A percentile compares a stretch with the other conserved stretches of the same genome.
Evolutionary conservation across 2,888 invertebrate species (phyloP).

Genomic region (Lymantria dispar): DNA sequence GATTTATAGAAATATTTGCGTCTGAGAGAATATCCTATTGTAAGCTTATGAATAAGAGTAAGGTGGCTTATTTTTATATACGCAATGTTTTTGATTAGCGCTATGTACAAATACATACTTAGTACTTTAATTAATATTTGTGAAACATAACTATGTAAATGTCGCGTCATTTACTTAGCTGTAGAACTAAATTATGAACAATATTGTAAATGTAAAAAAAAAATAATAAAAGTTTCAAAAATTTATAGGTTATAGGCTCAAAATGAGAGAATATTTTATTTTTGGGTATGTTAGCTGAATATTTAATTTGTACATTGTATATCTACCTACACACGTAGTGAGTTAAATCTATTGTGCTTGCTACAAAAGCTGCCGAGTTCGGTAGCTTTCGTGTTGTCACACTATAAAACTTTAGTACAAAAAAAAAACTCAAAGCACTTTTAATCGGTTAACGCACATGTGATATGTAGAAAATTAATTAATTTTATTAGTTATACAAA

Average conservation of each 20-base stretch:
- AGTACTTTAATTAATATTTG: neutral
- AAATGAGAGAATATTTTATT: neutral
- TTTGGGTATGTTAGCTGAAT: neutral
- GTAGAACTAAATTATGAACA: neutral
- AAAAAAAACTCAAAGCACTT: neutral
- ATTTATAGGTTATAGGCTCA: neutral
- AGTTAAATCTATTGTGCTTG: neutral
- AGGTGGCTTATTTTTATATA: neutral
- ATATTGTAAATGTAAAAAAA: neutral
- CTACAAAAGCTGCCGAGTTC: neutral
- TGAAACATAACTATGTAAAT: neutral
- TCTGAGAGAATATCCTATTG: neutral
- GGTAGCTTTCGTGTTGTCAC: neutral
- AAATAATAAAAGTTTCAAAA: neutral
- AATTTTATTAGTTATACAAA: neutral
- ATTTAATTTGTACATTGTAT: neutral
- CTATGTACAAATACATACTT: neutral
- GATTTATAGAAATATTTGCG: neutral
- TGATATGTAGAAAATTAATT: conserved; percentile 6
- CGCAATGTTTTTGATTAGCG: neutral
- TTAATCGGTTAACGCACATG: conserved; percentile 10
- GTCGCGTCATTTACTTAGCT: neutral
- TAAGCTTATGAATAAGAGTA: neutral
- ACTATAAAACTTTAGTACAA: conserved; percentile 2
- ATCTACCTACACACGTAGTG: neutral